Evolutionary conservation across 2,888 invertebrate species (phyloP).

Genomic region (Piscicola geometra): DNA sequence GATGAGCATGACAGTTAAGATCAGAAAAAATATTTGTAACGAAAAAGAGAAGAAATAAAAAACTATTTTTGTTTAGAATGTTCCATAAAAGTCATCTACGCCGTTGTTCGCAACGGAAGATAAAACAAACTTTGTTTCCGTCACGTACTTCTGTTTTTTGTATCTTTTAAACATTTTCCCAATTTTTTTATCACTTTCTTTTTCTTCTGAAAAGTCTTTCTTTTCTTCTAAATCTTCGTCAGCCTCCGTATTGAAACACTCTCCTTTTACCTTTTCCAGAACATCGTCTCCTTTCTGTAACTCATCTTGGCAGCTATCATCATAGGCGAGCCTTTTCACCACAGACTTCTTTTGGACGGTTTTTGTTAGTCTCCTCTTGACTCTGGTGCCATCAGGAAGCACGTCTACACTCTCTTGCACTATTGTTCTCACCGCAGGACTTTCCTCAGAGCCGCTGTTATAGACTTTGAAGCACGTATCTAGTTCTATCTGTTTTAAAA

Average conservation of each 20-base stretch:
- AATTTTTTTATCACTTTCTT: background rate
- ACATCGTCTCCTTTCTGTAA: background rate
- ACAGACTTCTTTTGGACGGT: slow-evolving; percentile 47
- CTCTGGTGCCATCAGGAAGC: slow-evolving; percentile 44
- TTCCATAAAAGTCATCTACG: slow-evolving; percentile 12
- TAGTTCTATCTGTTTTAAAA: slow-evolving; percentile 9
- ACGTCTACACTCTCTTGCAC: slow-evolving; percentile 43
- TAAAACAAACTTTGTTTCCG: slow-evolving; percentile 3
- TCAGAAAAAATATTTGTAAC: too few species aligned
- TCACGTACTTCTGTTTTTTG: background rate
- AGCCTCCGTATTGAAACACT: background rate
- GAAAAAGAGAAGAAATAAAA: too few species aligned
- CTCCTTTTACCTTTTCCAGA: background rate
- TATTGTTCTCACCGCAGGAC: slow-evolving; percentile 41
- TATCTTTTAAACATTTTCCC: background rate
- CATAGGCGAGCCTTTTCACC: slow-evolving; percentile 33
- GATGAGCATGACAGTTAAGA: too few species aligned
- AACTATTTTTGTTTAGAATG: background rate
- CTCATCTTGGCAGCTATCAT: background rate
- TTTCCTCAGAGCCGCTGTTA: slow-evolving; percentile 42
- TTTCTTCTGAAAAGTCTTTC: background rate
- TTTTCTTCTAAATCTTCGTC: background rate
- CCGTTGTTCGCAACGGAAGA: background rate
- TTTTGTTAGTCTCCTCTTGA: slow-evolving; percentile 46
- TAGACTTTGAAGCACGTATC: slow-evolving; percentile 37